Evolutionary conservation across 2,113 vertebrate species (phyloP).

Genomic region (Hylia prasina): DNA sequence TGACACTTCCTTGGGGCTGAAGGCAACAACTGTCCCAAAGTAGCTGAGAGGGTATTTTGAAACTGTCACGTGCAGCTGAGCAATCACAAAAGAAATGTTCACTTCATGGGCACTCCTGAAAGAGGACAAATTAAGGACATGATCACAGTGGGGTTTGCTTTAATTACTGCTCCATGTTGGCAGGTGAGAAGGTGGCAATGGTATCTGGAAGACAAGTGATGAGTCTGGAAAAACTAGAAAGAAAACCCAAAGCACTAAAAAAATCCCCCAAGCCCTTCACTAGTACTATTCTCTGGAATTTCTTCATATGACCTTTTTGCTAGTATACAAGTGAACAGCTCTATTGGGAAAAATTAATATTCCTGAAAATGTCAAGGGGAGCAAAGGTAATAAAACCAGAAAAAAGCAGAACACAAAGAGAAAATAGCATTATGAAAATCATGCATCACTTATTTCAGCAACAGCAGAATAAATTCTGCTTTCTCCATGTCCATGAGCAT

Average conservation of each 20-base stretch:
- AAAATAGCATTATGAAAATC: background rate
- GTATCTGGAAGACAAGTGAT: background rate
- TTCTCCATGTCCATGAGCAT: accelerated
- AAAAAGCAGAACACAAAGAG: background rate
- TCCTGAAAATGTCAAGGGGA: background rate
- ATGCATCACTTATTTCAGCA: background rate
- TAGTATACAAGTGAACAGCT: background rate
- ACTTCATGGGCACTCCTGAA: background rate
- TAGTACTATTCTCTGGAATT: background rate
- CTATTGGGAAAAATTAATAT: background rate
- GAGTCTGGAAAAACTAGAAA: background rate
- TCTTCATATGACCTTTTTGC: background rate
- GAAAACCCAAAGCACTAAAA: background rate
- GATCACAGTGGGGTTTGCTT: background rate
- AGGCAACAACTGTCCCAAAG: background rate
- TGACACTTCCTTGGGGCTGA: background rate
- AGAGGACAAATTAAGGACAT: background rate
- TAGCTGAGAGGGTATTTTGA: background rate
- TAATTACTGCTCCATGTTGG: background rate
- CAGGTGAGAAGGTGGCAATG: background rate
- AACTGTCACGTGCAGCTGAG: background rate
- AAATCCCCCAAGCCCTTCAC: background rate
- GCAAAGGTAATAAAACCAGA: background rate
- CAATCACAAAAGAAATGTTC: background rate
- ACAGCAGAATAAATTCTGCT: background rate